Conservation (phyloP, 2,888 invertebrate genomes). For the Cephalotes varians region DNA sequence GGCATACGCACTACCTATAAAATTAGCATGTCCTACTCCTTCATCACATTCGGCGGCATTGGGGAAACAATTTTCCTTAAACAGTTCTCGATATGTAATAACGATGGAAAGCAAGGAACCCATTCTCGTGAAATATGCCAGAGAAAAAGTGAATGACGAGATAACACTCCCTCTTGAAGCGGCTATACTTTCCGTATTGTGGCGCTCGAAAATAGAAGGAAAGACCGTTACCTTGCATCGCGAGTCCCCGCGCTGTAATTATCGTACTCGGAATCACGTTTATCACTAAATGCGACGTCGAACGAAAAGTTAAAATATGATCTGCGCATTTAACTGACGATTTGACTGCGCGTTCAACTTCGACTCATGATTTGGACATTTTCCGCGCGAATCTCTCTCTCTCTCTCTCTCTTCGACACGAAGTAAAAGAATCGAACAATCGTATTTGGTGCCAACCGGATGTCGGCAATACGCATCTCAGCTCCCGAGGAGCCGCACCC, state of each 20-base stretch:
- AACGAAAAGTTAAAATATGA: not conserved
- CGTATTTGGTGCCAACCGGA: not conserved
- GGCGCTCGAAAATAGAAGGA: not conserved
- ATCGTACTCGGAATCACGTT: not conserved
- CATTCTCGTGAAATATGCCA: not conserved
- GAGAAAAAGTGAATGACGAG: not conserved
- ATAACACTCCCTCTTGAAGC: not conserved
- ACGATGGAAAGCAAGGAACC: not conserved
- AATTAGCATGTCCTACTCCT: not conserved
- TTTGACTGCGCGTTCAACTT: conserved; percentile 14
- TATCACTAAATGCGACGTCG: not conserved
- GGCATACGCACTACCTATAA: not conserved
- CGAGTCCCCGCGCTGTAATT: not conserved
- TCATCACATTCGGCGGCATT: not conserved
- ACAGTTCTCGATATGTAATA: not conserved
- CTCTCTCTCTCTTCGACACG: not conserved
- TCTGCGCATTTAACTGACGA: conserved; percentile 1
- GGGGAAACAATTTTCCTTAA: not conserved
- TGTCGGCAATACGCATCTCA: not conserved
- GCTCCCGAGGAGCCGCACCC: conserved; percentile 10
- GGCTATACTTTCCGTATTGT: not conserved
- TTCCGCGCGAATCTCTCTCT: not conserved
- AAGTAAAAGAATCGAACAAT: not conserved
- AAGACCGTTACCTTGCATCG: not conserved
- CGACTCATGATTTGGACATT: not conserved